Evolutionary conservation across 2,113 vertebrate species (phyloP).

Genomic region (Lepus europaeus): DNA sequence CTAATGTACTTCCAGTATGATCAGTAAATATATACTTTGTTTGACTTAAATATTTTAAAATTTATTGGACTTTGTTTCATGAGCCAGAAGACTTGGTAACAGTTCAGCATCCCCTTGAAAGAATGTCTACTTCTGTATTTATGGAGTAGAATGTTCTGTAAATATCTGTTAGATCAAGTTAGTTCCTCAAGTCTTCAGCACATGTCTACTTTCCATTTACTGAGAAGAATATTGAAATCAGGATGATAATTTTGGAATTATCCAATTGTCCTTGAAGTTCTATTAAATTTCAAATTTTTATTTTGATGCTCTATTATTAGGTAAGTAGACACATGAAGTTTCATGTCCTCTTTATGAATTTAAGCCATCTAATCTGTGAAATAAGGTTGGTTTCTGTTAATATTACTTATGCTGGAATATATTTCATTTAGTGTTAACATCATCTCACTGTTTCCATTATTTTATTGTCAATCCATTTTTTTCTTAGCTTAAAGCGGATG

Average conservation of each 20-base stretch:
- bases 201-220: not conserved
- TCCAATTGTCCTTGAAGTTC: not conserved
- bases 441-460: not conserved
- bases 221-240: not conserved
- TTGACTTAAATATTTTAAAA: not conserved
- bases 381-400: not conserved
- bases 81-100: not conserved
- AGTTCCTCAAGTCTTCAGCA: not conserved
- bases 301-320: not conserved
- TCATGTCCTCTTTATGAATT: not conserved
- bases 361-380: not conserved
- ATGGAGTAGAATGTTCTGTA: not conserved
- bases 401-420: not conserved
- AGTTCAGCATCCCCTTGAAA: not conserved
- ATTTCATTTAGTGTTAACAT: not conserved
- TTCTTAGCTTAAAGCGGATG: not conserved
- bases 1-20: not conserved
- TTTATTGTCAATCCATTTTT: not conserved
- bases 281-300: not conserved
- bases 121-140: too few relatives aligned
- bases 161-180: not conserved
- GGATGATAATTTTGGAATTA: not conserved
- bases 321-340: too few relatives aligned
- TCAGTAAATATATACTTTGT: not conserved
- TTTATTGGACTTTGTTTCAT: not conserved